A percentile compares a stretch with the other conserved stretches of the same genome.
phyloP scores from a whole-genome alignment of 1,140 invertebrate species.

The Euwallacea fornicatus region DNA sequence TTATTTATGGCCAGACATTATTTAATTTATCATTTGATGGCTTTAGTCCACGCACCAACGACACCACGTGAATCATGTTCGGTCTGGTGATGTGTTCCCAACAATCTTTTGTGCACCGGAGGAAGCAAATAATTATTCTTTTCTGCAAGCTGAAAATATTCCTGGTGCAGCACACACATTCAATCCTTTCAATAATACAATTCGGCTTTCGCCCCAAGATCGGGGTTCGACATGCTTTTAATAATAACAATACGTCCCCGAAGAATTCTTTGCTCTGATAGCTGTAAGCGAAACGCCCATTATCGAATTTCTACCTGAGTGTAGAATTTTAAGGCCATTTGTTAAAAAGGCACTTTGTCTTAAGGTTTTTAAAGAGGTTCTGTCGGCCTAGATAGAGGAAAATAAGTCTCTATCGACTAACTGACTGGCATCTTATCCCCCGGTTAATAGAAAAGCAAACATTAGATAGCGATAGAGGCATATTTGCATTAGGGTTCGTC shows the following conservation, averaged over 20 bases:
- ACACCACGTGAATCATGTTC: not conserved
- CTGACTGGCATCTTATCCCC: not conserved
- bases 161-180: not conserved
- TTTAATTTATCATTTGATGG: constrained; percentile 5
- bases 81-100: not conserved
- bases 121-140: constrained; percentile 21
- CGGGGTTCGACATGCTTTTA: constrained; percentile 23
- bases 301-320: constrained; percentile 24
- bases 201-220: constrained; percentile 4
- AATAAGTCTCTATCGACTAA: no score
- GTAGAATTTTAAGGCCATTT: no score
- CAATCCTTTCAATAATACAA: constrained; percentile 21
- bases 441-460: not conserved
- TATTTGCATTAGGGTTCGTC: not conserved
- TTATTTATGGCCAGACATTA: constrained; percentile 3
- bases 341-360: no score
- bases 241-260: constrained; percentile 13
- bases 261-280: not conserved
- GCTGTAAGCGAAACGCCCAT: constrained; percentile 28
- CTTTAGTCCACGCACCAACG: not conserved
- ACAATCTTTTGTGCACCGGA: constrained; percentile 10
- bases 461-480: not conserved
- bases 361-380: no score
- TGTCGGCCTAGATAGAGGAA: no score
- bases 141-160: not conserved